Percentiles rank a stretch among this genome's conserved stretches.
Conservation (phyloP, 2,113 vertebrate species). For the Leuciscus idus region DNA sequence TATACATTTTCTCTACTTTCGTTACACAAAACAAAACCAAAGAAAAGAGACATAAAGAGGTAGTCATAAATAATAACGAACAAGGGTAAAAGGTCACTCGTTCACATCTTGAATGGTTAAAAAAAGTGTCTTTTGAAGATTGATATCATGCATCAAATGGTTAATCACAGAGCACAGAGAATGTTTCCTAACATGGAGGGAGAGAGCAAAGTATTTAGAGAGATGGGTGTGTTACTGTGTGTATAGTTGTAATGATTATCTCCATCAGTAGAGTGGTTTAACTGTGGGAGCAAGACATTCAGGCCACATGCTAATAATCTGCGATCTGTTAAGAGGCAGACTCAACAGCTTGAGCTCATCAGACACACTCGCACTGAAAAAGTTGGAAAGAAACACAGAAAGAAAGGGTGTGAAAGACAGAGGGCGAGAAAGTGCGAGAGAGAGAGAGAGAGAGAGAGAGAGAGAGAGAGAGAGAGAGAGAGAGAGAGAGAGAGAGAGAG, state of each 20-base stretch:
- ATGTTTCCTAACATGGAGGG: not conserved
- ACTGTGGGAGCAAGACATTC: conserved; percentile 21
- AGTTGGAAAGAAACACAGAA: conserved; percentile 21
- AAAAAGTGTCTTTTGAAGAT: not conserved
- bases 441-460: not conserved
- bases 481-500: not conserved
- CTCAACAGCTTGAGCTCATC: conserved; percentile 40
- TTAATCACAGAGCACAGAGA: not conserved
- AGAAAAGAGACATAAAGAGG: not conserved
- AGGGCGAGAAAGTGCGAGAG: not conserved
- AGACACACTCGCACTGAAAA: conserved; percentile 5
- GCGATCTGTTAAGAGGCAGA: conserved; percentile 37
- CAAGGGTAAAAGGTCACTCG: not conserved
- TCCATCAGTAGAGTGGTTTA: conserved; percentile 31
- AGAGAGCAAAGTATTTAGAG: conserved; percentile 19
- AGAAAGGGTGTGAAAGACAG: conserved; percentile 10
- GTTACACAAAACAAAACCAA: too few species aligned
- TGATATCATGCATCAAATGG: not conserved
- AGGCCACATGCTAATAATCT: conserved; percentile 32
- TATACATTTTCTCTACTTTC: too few species aligned
- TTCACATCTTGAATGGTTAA: not conserved
- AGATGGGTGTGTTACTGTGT: conserved; percentile 17
- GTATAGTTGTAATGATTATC: conserved; percentile 21
- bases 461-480: not conserved
- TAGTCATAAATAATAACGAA: not conserved